phyloP scores from a whole-genome alignment of 2,797 vertebrate species.

The Enteromius treurensis region DNA sequence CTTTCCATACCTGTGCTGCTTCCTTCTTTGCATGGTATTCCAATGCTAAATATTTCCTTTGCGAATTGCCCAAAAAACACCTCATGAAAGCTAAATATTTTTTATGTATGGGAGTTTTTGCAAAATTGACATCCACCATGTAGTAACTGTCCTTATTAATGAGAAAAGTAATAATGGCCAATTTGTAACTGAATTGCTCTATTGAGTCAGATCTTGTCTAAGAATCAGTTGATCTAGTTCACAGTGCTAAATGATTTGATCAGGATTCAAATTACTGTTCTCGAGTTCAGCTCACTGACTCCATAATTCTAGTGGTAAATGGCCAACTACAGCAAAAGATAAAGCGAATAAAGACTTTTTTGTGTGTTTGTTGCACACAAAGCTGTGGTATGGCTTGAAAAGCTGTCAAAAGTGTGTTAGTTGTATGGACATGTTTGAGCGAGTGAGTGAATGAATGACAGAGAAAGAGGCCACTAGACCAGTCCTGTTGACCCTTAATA shows the following conservation, averaged over 20 bases:
- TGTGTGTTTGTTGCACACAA: not conserved
- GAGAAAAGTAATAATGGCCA: not conserved
- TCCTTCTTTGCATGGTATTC: not conserved
- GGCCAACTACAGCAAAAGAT: not conserved
- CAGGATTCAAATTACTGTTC: not conserved
- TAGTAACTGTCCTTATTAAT: not conserved
- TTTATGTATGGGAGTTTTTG: no score
- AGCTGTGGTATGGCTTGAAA: not conserved
- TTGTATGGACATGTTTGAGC: not conserved
- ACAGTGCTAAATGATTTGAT: slow-evolving; percentile 4
- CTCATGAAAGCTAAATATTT: no score
- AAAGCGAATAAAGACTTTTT: not conserved
- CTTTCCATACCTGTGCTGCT: not conserved
- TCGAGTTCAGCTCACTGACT: not conserved
- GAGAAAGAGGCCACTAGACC: slow-evolving; percentile 19
- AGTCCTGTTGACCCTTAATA: slow-evolving; percentile 40
- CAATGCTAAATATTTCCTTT: no score
- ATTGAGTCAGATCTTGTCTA: not conserved
- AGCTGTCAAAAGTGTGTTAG: not conserved
- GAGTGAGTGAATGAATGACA: slow-evolving; percentile 22
- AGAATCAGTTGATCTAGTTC: not conserved
- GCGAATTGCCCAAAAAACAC: no score
- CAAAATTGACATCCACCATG: no score
- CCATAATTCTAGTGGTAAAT: not conserved
- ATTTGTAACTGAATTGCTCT: not conserved